These are phyloP conservation scores for Lamellibrachia luymesi DNA, from an alignment of 1,140 invertebrate species.

Conservation along the genomic window DNA sequence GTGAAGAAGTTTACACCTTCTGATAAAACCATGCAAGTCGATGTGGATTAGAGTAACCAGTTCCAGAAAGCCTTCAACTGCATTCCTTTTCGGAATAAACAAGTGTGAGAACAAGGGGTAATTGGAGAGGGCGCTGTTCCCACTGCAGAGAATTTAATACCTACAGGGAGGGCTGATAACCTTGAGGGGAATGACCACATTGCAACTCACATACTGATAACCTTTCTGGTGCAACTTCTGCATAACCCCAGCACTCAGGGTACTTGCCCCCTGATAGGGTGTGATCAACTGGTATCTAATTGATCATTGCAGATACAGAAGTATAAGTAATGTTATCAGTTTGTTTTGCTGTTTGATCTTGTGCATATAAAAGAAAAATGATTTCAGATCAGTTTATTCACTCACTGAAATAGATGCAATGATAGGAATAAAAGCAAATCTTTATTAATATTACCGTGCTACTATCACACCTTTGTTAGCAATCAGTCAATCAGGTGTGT, in stretches of 20 bases:
- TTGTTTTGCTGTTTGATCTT: not conserved
- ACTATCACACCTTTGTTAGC: not conserved
- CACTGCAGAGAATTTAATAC: not conserved
- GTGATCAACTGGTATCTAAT: not conserved
- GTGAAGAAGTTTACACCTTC: not conserved
- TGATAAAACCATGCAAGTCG: not conserved
- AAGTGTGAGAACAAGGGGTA: not conserved
- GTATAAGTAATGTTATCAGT: not conserved
- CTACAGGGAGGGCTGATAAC: not conserved
- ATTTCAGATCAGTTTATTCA: not conserved
- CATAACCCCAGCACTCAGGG: not conserved
- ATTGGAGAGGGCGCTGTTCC: not conserved
- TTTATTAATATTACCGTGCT: not conserved
- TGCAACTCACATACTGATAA: not conserved
- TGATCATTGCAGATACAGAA: not conserved
- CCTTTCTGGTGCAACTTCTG: not conserved
- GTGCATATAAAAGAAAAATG: not conserved
- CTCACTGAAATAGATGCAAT: not conserved
- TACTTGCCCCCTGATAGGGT: not conserved
- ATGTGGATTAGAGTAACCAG: not conserved
- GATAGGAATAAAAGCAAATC: not conserved
- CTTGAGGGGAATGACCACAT: not conserved
- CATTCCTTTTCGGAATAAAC: not conserved
- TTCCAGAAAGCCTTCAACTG: not conserved
- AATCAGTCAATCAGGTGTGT: not conserved